These are phyloP conservation scores for Lithophane leautieri DNA, from an alignment of 2,888 invertebrate genomes.

Conservation along the genomic window DNA sequence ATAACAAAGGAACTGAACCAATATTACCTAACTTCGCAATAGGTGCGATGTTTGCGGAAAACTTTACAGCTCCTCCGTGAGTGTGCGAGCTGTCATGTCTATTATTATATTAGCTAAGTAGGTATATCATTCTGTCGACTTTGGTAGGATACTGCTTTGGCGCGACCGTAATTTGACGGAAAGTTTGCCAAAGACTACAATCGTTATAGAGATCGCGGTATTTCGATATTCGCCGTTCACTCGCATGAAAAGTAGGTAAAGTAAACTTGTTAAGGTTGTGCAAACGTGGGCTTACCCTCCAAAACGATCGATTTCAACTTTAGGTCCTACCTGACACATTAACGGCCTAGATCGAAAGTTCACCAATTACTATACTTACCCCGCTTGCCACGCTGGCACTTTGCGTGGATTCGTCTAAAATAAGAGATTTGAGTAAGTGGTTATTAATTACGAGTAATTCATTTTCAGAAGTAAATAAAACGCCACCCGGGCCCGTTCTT, in stretches of 20 bases:
- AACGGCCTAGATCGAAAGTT: slow-evolving; percentile 76
- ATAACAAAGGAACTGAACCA: neutral
- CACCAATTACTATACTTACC: slow-evolving; percentile 74
- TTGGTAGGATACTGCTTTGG: slow-evolving; percentile 38
- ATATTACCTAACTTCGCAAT: slow-evolving; percentile 9
- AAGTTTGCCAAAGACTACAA: slow-evolving; percentile 39
- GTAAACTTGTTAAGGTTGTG: slow-evolving; percentile 75
- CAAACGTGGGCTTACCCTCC: slow-evolving; percentile 62
- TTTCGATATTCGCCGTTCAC: slow-evolving; percentile 40
- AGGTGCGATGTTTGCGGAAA: slow-evolving; percentile 17
- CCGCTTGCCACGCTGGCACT: slow-evolving; percentile 14
- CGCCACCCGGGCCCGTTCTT: slow-evolving; percentile 43
- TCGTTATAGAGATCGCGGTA: slow-evolving; percentile 39
- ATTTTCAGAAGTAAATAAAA: slow-evolving; percentile 59
- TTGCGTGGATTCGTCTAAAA: slow-evolving; percentile 24
- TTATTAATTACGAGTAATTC: slow-evolving; percentile 53
- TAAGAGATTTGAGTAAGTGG: slow-evolving; percentile 28
- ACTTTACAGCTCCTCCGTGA: slow-evolving; percentile 25
- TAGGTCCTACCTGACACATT: slow-evolving; percentile 59
- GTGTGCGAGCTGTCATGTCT: slow-evolving; percentile 34
- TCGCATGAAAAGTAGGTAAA: slow-evolving; percentile 70
- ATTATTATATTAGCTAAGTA: slow-evolving; percentile 46
- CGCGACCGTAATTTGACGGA: slow-evolving; percentile 36
- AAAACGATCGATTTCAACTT: slow-evolving; percentile 75
- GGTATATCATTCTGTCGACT: slow-evolving; percentile 40